phyloP scores from a whole-genome alignment of 2,113 vertebrate genomes.

The Vulpes ferrilata region DNA sequence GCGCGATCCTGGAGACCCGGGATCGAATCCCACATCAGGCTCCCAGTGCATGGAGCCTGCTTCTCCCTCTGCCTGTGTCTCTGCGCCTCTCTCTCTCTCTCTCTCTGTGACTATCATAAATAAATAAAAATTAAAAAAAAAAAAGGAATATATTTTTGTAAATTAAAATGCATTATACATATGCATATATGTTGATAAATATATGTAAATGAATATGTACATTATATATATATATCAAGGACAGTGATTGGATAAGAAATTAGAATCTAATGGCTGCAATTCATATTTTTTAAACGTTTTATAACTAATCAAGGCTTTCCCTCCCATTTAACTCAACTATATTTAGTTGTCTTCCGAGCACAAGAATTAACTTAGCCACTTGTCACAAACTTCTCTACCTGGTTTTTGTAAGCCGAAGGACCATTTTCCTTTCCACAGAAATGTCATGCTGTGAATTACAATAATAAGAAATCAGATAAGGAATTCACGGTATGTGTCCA shows the following conservation, averaged over 20 bases:
- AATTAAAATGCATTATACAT: neutral
- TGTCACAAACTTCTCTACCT: neutral
- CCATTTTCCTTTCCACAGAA: neutral
- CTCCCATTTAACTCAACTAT: neutral
- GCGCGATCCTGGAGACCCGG: no score
- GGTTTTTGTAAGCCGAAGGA: neutral
- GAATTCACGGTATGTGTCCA: neutral
- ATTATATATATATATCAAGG: neutral
- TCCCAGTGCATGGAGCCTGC: no score
- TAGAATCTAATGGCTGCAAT: neutral
- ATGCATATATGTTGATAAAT: neutral
- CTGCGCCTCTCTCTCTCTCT: no score
- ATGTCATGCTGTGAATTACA: neutral
- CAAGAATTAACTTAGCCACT: neutral
- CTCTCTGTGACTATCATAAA: no score
- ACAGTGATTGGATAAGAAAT: neutral
- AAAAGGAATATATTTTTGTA: neutral
- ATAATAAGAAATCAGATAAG: neutral
- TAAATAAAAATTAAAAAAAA: no score
- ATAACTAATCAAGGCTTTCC: neutral
- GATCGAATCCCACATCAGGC: no score
- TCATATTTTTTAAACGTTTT: constrained; percentile 23
- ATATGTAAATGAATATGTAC: neutral
- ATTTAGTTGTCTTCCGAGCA: neutral
- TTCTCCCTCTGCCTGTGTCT: no score